Evolutionary conservation across 2,797 vertebrate species (phyloP).

Genomic region (Mionectes olivaceus): DNA sequence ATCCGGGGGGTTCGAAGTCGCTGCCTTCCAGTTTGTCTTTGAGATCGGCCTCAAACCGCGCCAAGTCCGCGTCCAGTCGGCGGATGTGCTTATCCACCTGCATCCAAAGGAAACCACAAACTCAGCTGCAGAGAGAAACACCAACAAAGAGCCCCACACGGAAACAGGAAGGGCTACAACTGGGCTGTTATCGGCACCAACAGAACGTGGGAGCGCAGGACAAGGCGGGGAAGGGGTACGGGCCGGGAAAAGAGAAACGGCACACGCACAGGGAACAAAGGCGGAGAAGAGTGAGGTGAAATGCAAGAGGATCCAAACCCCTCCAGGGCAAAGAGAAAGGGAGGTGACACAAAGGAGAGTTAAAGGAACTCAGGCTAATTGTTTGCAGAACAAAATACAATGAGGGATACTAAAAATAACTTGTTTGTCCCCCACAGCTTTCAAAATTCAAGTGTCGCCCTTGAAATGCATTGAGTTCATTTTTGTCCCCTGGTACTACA

Average conservation of each 20-base stretch:
- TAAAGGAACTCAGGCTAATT: not conserved
- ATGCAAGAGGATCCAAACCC: not conserved
- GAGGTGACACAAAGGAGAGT: not conserved
- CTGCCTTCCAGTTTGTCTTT: constrained; percentile 95
- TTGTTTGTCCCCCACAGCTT: not conserved
- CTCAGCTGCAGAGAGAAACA: not conserved
- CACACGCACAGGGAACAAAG: not conserved
- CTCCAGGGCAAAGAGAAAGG: not conserved
- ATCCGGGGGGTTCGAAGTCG: constrained; percentile 88
- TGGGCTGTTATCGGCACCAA: accelerated
- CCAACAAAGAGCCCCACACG: accelerated
- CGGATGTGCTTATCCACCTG: constrained; percentile 98
- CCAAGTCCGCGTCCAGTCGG: constrained; percentile 93
- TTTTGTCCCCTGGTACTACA: not conserved
- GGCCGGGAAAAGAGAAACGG: not conserved
- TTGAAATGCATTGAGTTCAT: accelerated
- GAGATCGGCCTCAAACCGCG: constrained; percentile 95
- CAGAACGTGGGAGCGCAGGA: not conserved
- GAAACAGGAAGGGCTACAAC: not conserved
- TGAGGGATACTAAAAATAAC: not conserved
- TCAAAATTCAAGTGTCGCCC: not conserved
- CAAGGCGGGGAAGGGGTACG: not conserved
- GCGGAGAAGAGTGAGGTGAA: accelerated
- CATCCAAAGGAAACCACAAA: not conserved
- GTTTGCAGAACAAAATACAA: not conserved